Percentiles rank a stretch among this genome's conserved stretches.
Evolutionary conservation across 2,888 invertebrate species (phyloP).

Genomic region (Lepidonotus clava): DNA sequence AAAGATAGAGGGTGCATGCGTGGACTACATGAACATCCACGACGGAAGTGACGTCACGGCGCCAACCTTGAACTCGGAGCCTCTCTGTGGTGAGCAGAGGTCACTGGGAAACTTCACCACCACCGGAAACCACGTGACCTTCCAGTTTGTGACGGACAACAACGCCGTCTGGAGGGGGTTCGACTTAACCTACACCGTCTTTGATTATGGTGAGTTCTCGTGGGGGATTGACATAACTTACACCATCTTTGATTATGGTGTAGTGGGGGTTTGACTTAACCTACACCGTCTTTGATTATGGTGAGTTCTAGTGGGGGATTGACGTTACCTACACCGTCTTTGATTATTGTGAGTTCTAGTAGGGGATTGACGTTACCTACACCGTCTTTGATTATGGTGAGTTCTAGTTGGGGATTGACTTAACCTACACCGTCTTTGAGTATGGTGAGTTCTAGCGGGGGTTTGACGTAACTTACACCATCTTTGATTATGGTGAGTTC

Average conservation of each 20-base stretch:
- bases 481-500: conserved; percentile 33
- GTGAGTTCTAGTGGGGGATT: too few relatives aligned
- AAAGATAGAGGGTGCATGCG: conserved; percentile 13
- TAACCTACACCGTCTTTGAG: not conserved
- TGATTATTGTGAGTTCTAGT: not conserved
- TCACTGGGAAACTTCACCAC: not conserved
- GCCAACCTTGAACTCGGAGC: not conserved
- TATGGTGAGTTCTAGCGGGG: not conserved
- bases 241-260: not conserved
- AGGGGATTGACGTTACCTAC: conserved; percentile 43
- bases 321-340: not conserved
- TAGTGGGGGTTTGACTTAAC: conserved; percentile 39
- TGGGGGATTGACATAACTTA: too few relatives aligned
- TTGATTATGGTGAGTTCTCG: conserved; percentile 33
- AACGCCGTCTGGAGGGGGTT: conserved; percentile 21
- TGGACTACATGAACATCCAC: conserved; percentile 40
- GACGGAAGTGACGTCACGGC: conserved; percentile 20
- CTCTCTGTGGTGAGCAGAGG: conserved; percentile 22
- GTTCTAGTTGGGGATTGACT: too few relatives aligned
- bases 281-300: conserved; percentile 15
- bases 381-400: conserved; percentile 27
- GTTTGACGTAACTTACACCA: conserved; percentile 37
- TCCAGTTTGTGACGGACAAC: conserved; percentile 43
- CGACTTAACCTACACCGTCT: conserved; percentile 35
- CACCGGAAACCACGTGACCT: conserved; percentile 3